Base-by-base conservation (phyloP, 2,888 invertebrate species). In the Galeruca laticollis region DNA sequence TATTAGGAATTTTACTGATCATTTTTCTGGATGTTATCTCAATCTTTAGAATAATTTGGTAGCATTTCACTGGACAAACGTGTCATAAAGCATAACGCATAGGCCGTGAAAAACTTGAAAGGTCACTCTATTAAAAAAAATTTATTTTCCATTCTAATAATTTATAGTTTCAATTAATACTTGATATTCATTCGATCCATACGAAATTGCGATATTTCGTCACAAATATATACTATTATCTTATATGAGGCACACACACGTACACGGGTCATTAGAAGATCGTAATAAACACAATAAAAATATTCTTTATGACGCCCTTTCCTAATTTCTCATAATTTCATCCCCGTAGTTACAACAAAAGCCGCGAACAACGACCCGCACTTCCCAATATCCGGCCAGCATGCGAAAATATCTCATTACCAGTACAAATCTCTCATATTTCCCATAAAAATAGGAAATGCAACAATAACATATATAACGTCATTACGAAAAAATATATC, bases 401-500 rank as follows among this genome's bases (percentile, higher is more conserved):
- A 80, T 82, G 82, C 80, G 79, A 82, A 82, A 79, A 76, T 76
- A 76, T 75, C 78, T 80, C 80, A 80, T 82, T 82, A 81, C 80
- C 73, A 61, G 72, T 74, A 70, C 75, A 77, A 78, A 77, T 77
- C 76, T 77, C 76, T 77, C 76, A 73, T 78, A 77, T 76, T 78
- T 79, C 78, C 76, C 78, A 74, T 67, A 76, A 78, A 80, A 75
- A 71, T 78, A 66, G 81, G 80, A 82, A 82, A 82, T 77, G 74
- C 76, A 78, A 80, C 80, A 81, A 81, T 78, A 78, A 79, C 78
- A 68, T 64, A 76, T 77, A 77, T 81, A 81, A 82, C 81, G 80
- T 81, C 81, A 79, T 82, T 82, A 82, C 79, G 78, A 80, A 82
- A 82, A 82, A 82, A 83, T 80, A 81, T 75, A 71, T 76, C 71